Evolutionary conservation across 2,113 vertebrate genomes (phyloP).

Genomic region (Pholis gunnellus): DNA sequence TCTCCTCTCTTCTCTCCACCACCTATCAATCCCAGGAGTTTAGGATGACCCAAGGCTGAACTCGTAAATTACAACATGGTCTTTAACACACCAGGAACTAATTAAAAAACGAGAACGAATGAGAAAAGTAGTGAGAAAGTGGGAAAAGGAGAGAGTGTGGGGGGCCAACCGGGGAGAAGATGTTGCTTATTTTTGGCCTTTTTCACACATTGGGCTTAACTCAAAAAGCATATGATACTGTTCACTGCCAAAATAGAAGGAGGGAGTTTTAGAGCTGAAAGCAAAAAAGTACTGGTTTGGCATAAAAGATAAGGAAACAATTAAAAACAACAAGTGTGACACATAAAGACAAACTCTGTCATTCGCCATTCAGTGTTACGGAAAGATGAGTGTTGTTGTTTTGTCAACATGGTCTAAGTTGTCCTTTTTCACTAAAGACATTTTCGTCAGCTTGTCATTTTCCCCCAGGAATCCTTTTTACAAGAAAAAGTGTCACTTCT

Average conservation of each 20-base stretch:
- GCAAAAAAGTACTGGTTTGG: neutral
- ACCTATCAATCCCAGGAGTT: conserved; percentile 38
- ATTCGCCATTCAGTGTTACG: neutral
- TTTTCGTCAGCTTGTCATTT: conserved; percentile 20
- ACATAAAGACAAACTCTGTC: neutral
- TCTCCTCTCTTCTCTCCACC: neutral
- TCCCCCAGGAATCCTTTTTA: neutral
- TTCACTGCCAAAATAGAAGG: neutral
- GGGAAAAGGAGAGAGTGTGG: neutral
- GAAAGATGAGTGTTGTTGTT: conserved; percentile 12
- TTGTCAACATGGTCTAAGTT: conserved; percentile 4
- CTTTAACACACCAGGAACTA: conserved; percentile 49
- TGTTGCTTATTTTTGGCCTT: conserved; percentile 10
- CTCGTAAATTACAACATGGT: conserved; percentile 41
- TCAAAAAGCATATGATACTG: conserved; percentile 1
- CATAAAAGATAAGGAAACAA: conserved; percentile 16
- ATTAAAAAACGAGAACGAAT: conserved; percentile 29
- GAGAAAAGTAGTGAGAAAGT: conserved; percentile 8
- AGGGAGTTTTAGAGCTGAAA: neutral
- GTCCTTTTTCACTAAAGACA: neutral
- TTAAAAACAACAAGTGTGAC: neutral
- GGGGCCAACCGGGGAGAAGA: neutral
- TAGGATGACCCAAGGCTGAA: conserved; percentile 54
- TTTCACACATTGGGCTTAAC: neutral
- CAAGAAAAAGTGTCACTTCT: conserved; percentile 17